Evolutionary conservation across 1,140 invertebrate species (phyloP), one percentile per base, ranked within the genome.

Genomic region (Orussus abietinus): DNA sequence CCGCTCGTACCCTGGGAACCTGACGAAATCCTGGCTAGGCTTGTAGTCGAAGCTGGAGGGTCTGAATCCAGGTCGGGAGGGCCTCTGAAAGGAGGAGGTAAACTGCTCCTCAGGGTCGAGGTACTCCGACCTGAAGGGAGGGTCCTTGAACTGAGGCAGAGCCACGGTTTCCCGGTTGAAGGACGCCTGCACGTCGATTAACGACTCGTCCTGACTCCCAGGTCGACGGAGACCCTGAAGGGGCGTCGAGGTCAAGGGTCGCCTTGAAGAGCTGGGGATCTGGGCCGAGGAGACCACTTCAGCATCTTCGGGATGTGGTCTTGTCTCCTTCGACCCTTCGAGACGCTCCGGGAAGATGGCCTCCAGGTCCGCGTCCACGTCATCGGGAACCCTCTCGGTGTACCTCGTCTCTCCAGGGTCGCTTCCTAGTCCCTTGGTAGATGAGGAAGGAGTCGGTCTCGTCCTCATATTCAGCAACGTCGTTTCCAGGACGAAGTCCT

Each of bases 401-500:
- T n/a, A n/a, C n/a, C n/a, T n/a, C n/a, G n/a, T n/a, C n/a, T n/a
- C n/a, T n/a, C n/a, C n/a, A n/a, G n/a, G n/a, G n/a, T n/a, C n/a
- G n/a, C n/a, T n/a, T n/a, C n/a, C n/a, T n/a, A n/a, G n/a, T n/a
- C n/a, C n/a, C n/a, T n/a, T n/a, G n/a, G n/a, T n/a, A n/a, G n/a
- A n/a, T n/a, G n/a, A n/a, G n/a, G n/a, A n/a, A n/a, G n/a, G n/a
- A 10, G 3, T 14, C 5, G 11, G 5, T 21, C 17, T 28, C 13
- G 15, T 1, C 20, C 31, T 12, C 17, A 30, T 29, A 25, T 32
- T 33, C 5, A 66, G 13, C 1, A 66, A 36, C 4, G 64, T 64
- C 1, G 63, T 66, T 28, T 66, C 64, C 14, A 65, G 17, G 12
- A 69, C 56, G 18, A 63, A 54, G 35, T 67, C 64, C 19, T 49